Evolutionary conservation across 2,888 invertebrate genomes (phyloP).

Genomic region (Eupeodes luniger): DNA sequence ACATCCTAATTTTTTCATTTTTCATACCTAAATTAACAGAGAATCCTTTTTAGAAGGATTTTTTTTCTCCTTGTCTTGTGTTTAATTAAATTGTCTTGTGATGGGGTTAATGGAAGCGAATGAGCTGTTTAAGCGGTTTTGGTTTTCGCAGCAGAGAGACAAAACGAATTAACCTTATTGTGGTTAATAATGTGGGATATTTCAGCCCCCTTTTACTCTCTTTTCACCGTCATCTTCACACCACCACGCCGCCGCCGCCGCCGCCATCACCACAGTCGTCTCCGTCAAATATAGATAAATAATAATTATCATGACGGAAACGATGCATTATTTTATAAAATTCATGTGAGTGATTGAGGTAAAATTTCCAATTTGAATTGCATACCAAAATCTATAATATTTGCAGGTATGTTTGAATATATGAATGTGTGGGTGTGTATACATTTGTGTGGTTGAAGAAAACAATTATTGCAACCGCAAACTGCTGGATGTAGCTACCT

Average conservation of each 20-base stretch:
- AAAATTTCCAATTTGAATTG: slow-evolving; percentile 19
- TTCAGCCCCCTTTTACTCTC: background rate
- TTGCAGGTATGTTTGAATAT: background rate
- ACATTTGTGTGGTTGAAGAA: slow-evolving; percentile 26
- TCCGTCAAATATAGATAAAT: background rate
- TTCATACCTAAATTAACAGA: no score
- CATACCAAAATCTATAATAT: background rate
- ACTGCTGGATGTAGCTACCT: background rate
- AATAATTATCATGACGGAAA: background rate
- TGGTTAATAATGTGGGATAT: slow-evolving; percentile 3
- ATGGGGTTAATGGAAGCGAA: slow-evolving; percentile 38
- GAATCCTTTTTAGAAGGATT: slow-evolving; percentile 1
- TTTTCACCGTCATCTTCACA: no score
- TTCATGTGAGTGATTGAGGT: slow-evolving; percentile 2
- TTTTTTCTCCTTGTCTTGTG: background rate
- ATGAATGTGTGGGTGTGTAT: background rate
- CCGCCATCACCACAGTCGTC: background rate
- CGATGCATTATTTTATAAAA: background rate
- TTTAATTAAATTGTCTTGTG: slow-evolving; percentile 49
- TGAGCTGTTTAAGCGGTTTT: slow-evolving; percentile 20
- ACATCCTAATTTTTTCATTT: slow-evolving; percentile 8
- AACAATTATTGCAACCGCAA: slow-evolving; percentile 37
- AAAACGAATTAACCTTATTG: slow-evolving; percentile 6
- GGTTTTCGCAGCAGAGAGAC: slow-evolving; percentile 13
- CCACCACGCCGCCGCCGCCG: no score